Percentiles rank a stretch among this genome's conserved stretches.
Evolutionary conservation across 2,113 vertebrate genomes (phyloP).

Genomic region (Grus americana): DNA sequence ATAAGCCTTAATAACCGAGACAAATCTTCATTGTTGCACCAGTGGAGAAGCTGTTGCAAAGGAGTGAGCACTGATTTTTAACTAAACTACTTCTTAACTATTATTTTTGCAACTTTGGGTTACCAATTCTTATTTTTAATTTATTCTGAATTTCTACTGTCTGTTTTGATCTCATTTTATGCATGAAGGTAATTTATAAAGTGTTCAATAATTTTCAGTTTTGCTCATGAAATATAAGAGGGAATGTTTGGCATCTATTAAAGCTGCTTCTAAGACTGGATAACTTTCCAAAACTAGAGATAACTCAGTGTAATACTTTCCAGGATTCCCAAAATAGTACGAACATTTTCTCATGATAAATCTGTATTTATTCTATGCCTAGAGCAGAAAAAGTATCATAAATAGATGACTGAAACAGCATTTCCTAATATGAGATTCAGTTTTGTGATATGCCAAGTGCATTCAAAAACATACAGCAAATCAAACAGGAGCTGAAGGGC

Average conservation of each 20-base stretch:
- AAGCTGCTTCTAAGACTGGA: slow-evolving; percentile 9
- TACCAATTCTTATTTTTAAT: neutral
- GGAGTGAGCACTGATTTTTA: neutral
- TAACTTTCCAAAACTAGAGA: slow-evolving; percentile 50
- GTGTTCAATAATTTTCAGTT: neutral
- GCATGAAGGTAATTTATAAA: neutral
- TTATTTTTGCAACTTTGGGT: neutral
- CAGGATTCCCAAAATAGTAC: slow-evolving; percentile 48
- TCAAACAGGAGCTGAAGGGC: neutral
- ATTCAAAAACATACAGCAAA: neutral
- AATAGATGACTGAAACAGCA: slow-evolving; percentile 13
- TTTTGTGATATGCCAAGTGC: rapidly evolving
- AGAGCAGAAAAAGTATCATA: slow-evolving; percentile 31
- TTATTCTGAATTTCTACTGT: neutral
- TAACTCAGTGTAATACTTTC: slow-evolving; percentile 38
- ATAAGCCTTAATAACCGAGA: neutral
- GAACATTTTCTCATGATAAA: slow-evolving; percentile 45
- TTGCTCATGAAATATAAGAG: neutral
- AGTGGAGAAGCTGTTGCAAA: neutral
- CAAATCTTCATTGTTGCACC: neutral
- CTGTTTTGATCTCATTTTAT: neutral
- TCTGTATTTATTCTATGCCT: slow-evolving; percentile 35
- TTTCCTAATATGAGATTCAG: slow-evolving; percentile 30
- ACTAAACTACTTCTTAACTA: neutral
- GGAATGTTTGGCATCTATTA: neutral